These are phyloP conservation scores for Pundamilia nyererei DNA, from an alignment of 2,113 vertebrate species.

Conservation along the genomic window DNA sequence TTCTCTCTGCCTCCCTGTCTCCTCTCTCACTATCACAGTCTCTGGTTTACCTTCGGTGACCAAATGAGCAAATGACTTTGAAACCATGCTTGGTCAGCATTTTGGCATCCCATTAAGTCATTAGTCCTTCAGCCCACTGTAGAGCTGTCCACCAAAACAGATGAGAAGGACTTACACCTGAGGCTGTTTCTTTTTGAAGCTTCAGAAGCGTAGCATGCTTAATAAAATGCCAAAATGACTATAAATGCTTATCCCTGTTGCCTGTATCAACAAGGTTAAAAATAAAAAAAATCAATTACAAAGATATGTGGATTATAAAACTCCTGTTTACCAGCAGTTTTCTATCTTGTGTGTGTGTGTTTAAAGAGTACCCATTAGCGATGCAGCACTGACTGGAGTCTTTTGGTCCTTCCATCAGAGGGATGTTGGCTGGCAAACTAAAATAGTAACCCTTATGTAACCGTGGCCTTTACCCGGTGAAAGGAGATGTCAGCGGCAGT, in stretches of 20 bases:
- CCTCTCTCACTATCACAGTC: background rate
- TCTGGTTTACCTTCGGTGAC: slow-evolving; percentile 8
- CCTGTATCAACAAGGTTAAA: background rate
- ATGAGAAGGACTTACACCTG: background rate
- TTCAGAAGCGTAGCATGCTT: background rate
- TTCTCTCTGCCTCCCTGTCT: background rate
- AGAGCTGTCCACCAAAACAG: background rate
- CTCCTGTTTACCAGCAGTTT: background rate
- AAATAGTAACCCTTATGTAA: slow-evolving; percentile 56
- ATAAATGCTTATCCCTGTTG: background rate
- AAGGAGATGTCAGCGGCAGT: slow-evolving; percentile 34
- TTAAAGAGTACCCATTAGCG: background rate
- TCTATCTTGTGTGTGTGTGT: background rate
- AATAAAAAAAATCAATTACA: background rate
- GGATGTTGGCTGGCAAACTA: slow-evolving; percentile 11
- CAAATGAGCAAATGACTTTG: slow-evolving; percentile 16
- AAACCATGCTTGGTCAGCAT: slow-evolving; percentile 4
- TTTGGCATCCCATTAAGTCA: background rate
- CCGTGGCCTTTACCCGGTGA: slow-evolving; percentile 12
- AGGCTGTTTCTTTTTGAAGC: background rate
- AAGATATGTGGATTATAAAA: background rate
- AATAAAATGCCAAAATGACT: background rate
- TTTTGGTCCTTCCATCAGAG: slow-evolving; percentile 13
- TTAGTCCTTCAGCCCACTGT: background rate
- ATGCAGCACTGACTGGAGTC: background rate